Conservation (phyloP, 2,797 vertebrate genomes). For the Semotilus atromaculatus region DNA sequence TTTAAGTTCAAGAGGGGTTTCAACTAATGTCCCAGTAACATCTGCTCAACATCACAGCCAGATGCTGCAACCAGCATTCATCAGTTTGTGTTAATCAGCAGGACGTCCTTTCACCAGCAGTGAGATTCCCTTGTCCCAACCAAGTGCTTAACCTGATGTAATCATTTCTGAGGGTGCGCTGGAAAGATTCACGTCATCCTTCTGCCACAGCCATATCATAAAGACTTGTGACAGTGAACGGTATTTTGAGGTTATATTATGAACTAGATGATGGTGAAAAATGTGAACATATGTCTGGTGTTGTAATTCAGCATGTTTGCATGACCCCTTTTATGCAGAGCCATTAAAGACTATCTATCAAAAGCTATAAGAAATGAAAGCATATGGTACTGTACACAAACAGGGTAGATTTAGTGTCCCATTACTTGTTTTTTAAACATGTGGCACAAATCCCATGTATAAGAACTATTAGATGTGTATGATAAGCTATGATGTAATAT, state of each 20-base stretch:
- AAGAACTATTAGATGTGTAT: background rate
- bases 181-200: background rate
- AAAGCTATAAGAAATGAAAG: conserved; percentile 29
- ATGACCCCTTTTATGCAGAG: conserved; percentile 23
- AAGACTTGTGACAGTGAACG: background rate
- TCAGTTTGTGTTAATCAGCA: conserved; percentile 44
- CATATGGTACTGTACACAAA: conserved; percentile 31
- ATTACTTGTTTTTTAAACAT: conserved; percentile 16
- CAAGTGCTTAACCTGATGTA: background rate
- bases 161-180: background rate
- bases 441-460: background rate
- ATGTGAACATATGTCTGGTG: conserved; percentile 11
- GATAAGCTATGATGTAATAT: background rate
- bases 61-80: conserved; percentile 51
- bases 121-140: conserved; percentile 14
- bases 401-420: background rate
- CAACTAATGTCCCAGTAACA: conserved; percentile 40
- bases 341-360: conserved; percentile 12
- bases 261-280: conserved; percentile 1
- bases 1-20: conserved; percentile 29
- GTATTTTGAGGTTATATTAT: background rate
- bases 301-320: background rate
- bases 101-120: conserved; percentile 12
- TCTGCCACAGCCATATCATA: background rate
- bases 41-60: conserved; percentile 51